These are phyloP conservation scores for Agriopis leucophaearia DNA, from an alignment of 2,888 invertebrate genomes.

Conservation along the genomic window DNA sequence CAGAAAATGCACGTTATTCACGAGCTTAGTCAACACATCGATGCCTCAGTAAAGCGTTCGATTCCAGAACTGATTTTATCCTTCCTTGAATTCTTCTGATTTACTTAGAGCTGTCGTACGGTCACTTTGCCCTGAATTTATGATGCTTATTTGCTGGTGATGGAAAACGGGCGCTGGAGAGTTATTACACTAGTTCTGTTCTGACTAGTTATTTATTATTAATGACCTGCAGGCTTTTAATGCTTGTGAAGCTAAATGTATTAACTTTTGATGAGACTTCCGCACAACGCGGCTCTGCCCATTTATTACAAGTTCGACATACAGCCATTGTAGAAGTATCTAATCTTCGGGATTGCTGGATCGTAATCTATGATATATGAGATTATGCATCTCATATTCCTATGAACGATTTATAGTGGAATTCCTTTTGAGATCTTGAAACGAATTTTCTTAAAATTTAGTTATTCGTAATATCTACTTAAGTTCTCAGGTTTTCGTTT, in stretches of 20 bases:
- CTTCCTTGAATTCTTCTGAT: constrained; percentile 22
- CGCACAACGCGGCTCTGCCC: constrained; percentile 21
- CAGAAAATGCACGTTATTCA: not conserved
- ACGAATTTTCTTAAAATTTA: not conserved
- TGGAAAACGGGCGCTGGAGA: constrained; percentile 40
- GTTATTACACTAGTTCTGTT: constrained; percentile 28
- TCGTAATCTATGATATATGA: constrained; percentile 29
- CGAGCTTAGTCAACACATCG: not conserved
- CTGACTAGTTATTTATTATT: constrained; percentile 43
- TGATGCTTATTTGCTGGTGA: constrained; percentile 45
- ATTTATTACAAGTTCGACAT: constrained; percentile 33
- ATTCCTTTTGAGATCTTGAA: not conserved
- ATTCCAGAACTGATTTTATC: constrained; percentile 7
- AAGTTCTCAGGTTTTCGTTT: not conserved
- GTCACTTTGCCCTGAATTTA: constrained; percentile 39
- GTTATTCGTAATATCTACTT: not conserved
- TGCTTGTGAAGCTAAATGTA: constrained; percentile 30
- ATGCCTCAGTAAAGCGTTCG: not conserved
- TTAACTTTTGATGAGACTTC: constrained; percentile 37
- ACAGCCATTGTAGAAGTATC: constrained; percentile 25
- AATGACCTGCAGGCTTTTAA: constrained; percentile 40
- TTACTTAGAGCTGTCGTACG: constrained; percentile 31
- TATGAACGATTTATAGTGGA: constrained; percentile 4
- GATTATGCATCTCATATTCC: constrained; percentile 20
- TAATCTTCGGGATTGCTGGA: constrained; percentile 26